These are phyloP conservation scores for Leptodactylus fallax DNA, from an alignment of 2,797 vertebrate genomes.

Conservation along the genomic window DNA sequence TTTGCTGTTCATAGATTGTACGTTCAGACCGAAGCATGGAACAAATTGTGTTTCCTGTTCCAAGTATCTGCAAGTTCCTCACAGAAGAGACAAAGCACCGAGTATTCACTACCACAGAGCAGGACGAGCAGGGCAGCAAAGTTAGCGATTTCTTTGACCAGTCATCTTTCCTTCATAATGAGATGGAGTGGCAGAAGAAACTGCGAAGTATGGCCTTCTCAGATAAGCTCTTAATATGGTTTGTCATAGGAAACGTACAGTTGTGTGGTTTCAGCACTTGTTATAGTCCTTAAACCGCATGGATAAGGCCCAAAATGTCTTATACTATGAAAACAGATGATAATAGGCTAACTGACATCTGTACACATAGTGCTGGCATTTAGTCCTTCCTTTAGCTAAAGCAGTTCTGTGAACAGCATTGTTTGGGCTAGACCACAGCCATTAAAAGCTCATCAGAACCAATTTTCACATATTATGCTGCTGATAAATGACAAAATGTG, in stretches of 20 bases:
- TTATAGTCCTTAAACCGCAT: background rate
- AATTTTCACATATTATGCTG: background rate
- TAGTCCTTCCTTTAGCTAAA: background rate
- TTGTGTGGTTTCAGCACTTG: constrained; percentile 29
- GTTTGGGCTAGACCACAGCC: background rate
- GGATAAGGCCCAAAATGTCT: background rate
- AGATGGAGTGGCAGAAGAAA: constrained; percentile 99
- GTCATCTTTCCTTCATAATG: constrained; percentile 93
- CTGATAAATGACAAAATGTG: no score
- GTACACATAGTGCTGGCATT: background rate
- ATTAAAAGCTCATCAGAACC: background rate
- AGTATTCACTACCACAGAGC: constrained; percentile 94
- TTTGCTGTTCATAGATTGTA: constrained; percentile 84
- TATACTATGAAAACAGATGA: background rate
- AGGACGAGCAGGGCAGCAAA: constrained; percentile 98
- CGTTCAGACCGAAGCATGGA: constrained; percentile 97
- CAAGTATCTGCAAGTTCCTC: constrained; percentile 92
- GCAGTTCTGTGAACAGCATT: background rate
- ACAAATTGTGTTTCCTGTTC: constrained; percentile 96
- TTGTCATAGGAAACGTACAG: background rate
- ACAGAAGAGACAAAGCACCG: constrained; percentile 92
- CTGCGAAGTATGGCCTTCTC: constrained; percentile 85
- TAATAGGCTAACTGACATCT: background rate
- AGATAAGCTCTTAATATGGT: constrained; percentile 11
- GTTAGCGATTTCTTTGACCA: constrained; percentile 97